Evolutionary conservation across 2,797 vertebrate genomes (phyloP), one percentile per base, ranked within the genome.

Genomic region (Acanthurus leucopareius): DNA sequence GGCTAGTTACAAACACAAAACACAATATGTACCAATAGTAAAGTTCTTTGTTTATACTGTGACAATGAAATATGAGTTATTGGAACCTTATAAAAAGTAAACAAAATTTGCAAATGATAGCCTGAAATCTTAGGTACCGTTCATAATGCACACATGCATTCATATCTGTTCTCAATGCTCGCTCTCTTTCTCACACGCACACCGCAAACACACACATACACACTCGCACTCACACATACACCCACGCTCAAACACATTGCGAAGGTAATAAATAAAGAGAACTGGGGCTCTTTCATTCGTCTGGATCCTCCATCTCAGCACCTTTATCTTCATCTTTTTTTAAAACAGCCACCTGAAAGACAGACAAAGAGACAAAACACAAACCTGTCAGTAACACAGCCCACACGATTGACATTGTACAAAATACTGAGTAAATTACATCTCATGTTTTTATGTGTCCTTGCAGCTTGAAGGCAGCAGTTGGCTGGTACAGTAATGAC

Each of bases 181-280:
- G 22, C 62, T 60, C 76, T 51, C 68, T 42, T 67, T 42, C 67
- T 77, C 80, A 64, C 62, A 58, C 73, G 57, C 66, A 38, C 57
- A 1, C 59, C 56, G n/a, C 69, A 28, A 25, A 10, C 73, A 35
- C 56, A 19, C 70, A 66, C 64, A 53, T 69, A 63, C 63, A 59
- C 71, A 53, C 67, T 28, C 47, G 2, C 60, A 47, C 59, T 22
- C 78, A 5, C 69, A 32, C 53, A 22, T 60, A 54, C 44, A 53
- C 59, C 15, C 73, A 19, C 64, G 1, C 73, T 35, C 85, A 63
- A 75, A 73, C 69, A 14, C 47, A 40, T 65, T 66, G 62, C 85
- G 76, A 96, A 94, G 92, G 89, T 93, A 96, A 95, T 91, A 96
- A 93, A 90, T 91, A 94, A 95, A 91, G 88, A 95, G 92, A 95